Base-by-base conservation (phyloP, 2,113 vertebrate species). In the Dipodomys merriami region DNA sequence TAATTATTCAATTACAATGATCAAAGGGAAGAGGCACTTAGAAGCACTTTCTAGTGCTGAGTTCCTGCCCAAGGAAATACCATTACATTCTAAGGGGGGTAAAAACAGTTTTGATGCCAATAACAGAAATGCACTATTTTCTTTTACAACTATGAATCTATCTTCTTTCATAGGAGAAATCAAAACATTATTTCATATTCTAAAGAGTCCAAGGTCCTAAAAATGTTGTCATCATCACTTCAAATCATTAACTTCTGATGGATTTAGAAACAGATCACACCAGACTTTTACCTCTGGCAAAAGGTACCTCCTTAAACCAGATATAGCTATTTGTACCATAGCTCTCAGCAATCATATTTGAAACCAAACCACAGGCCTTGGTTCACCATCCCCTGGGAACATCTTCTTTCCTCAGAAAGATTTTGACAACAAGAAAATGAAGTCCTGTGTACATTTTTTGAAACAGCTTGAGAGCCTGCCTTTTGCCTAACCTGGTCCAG, bases 1-100 rank as follows among this genome's bases (percentile, higher is more conserved):
- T 83, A 96, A 97, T 96, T 95, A 93, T 91, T 96, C 88, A 86
- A 76, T 95, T 96, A 94, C 86, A 91, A 94, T 94, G 90, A 94
- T 93, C 46, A 92, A 92, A 95, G 81, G 33, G 64, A 94, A 95
- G 73, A 84, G 49, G 19, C 76, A 81, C 77, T 62, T 86, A 39
- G 93, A 96, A 95, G 86, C n/a, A 27, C 73, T 88, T 49, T 39
- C 68, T 27, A 2, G 72, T 87, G 46, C 46, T 9, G 18, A 76
- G 87, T 88, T 9, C 68, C 39, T 82, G 64, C n/a, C 79, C 74
- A 89, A 88, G 62, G 94, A 96, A 90, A 73, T 79, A 94, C 30
- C 80, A 95, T 83, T 91, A 83, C 22, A 67, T 93, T 94, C 94
- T 91, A 85, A 92, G 81, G 93, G 95, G 74, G 95, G 78, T 90